Base-by-base conservation (phyloP, 2,888 invertebrate species). In the Trissolcus brochymenae region DNA sequence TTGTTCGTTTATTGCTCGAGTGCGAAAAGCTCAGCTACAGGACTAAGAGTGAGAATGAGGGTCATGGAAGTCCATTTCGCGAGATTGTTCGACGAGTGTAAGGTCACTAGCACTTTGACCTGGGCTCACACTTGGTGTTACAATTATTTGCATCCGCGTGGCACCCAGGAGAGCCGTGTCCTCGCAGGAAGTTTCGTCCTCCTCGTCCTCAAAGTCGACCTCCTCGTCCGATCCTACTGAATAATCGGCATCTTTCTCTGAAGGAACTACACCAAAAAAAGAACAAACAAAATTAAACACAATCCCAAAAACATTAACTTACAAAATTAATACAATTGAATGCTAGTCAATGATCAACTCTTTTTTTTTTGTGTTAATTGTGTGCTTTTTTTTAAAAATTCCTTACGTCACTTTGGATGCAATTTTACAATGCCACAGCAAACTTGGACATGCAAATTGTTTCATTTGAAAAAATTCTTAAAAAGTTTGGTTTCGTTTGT, bases 111-210 rank as follows among this genome's bases (percentile, higher is more conserved):
- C 76, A 76, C 82, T 83, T 66, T 82, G 82, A 41, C 77, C 80
- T 9, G 83, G 83, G 40, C 82, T 82, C 66, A 83, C 74, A 56
- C 82, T 84, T 55, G 85, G 84, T 13, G 83, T 81, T 71, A 84
- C 83, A 73, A 83, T 84, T 51, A 83, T 82, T 57, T 85, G 83
- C 64, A 84, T 82, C 66, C 82, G 82, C 59, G 90, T 91, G 86
- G 90, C 83, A 79, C 91, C 90, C 79, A 92, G 86, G 81, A 92
- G 88, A 65, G 92, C 91, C 76, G 91, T 91, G 84, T 91, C 91
- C 84, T 91, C 91, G 79, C 90, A 90, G 79, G 90, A 90, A 81
- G 90, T 83, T 40, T 86, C 85, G 68, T 87, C 87, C 40, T 84
- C 90, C 82, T 91, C 90, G 81, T 89, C 89, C 81, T 90, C 85